A percentile compares a stretch with the other conserved stretches of the same genome.
Evolutionary conservation across 2,888 invertebrate species (phyloP).

Genomic region (Tachystola acroxantha): DNA sequence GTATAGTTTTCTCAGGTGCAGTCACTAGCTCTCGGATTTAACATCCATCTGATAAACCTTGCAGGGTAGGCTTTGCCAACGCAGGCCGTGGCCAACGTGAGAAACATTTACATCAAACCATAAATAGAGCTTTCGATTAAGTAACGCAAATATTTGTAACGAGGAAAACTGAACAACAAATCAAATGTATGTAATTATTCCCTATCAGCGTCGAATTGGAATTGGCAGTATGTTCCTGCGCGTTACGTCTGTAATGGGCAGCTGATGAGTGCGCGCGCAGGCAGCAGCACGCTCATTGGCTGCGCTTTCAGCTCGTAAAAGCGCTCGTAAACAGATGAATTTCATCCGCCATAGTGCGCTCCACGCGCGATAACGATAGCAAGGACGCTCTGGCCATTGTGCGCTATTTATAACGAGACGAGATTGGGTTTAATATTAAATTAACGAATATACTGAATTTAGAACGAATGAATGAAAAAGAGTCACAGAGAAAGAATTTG

Average conservation of each 20-base stretch:
- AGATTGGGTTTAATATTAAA: no score
- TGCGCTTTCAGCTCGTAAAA: constrained; percentile 13
- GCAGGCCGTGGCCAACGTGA: no score
- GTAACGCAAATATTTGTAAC: not conserved
- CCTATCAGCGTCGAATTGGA: constrained; percentile 17
- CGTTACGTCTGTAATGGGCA: constrained; percentile 26
- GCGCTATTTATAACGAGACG: not conserved
- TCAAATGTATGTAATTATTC: constrained; percentile 34
- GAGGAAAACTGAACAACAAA: constrained; percentile 14
- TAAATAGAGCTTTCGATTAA: no score
- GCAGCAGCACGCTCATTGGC: constrained; percentile 33
- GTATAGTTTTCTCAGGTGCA: no score
- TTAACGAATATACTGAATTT: no score
- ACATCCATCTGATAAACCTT: no score
- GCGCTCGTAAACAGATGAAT: constrained; percentile 16
- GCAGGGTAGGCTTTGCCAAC: no score
- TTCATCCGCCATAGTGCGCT: constrained; percentile 11
- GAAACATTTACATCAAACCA: no score
- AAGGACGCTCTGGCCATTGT: constrained; percentile 5
- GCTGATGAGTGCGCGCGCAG: constrained; percentile 21
- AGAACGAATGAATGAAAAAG: no score
- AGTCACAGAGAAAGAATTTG: no score
- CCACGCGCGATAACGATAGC: constrained; percentile 10
- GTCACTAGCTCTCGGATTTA: no score
- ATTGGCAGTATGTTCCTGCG: constrained; percentile 9